Base-by-base conservation (phyloP, 2,113 vertebrate genomes). In the Notarius quadriscutis region DNA sequence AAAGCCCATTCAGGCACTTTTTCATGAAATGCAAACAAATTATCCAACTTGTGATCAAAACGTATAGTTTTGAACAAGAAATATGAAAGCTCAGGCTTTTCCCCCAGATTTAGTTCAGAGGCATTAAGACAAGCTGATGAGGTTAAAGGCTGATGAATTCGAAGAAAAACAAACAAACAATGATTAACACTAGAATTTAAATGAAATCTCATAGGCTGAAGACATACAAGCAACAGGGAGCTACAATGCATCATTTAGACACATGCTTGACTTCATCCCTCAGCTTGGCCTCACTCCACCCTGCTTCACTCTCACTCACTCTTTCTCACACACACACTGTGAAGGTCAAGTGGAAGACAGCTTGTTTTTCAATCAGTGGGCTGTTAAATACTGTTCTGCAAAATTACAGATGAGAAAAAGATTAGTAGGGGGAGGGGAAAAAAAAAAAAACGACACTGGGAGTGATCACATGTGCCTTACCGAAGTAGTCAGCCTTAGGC, bases 401-500 rank as follows among this genome's bases (percentile, higher is more conserved):
- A 88, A 83, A 87, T 79, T 84, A 83, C 87, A 89, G 80, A 89
- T 60, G 65, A 87, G 80, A 69, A 67, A 74, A 72, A 79, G 30
- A 86, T 67, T 75, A 81, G 72, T 75, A 84, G 58, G 88, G 65
- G 10, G 85, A 15, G 34, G 72, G 72, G 18, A 75, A 41, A 41
- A 34, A 55, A 55, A 11, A 55, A 55, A 57, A 63, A 20, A 86
- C 12, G 81, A 84, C 27, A 65, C 48, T 79, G 78, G 72, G 77
- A 72, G 58, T 53, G 88, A 86, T 87, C 72, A 88, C 58, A 22
- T 51, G 41, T 50, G 84, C 90, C 97, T 98, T 96, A 99, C 98
- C 98, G 30, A 99, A 99, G 94, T 97, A 98, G 91, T 99, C 97
- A 0, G 96, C 96, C 93, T 97, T 98, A 0, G 96, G 96, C 87